A percentile compares a stretch with the other conserved stretches of the same genome.
Evolutionary conservation across 2,888 invertebrate species (phyloP).

Genomic region (Ophioninae sp.): DNA sequence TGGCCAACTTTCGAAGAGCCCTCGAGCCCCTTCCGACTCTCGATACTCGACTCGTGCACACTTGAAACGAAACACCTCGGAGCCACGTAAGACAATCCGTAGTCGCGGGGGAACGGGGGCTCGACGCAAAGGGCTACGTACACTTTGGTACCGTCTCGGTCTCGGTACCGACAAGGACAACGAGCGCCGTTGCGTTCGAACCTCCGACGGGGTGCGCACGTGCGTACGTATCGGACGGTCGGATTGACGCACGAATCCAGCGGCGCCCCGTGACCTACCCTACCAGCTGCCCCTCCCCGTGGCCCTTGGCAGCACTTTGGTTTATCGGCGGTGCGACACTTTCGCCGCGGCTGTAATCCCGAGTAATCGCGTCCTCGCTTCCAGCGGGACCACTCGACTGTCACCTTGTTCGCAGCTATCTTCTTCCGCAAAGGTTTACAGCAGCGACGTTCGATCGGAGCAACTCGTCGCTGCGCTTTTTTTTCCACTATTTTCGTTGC

Average conservation of each 20-base stretch:
- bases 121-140: slow-evolving; percentile 4
- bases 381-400: not conserved
- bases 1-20: not conserved
- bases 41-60: not conserved
- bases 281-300: not conserved
- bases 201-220: not conserved
- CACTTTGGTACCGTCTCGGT: not conserved
- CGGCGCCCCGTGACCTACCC: slow-evolving; percentile 4
- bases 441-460: not conserved
- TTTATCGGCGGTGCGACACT: not conserved
- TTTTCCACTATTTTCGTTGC: not conserved
- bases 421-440: not conserved
- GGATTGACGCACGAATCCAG: not conserved
- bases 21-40: not conserved
- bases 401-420: not conserved
- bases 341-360: not conserved
- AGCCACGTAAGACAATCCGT: not conserved
- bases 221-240: not conserved
- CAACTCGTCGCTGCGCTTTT: not conserved
- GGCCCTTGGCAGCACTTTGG: not conserved
- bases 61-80: not conserved
- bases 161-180: not conserved
- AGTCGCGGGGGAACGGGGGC: not conserved
- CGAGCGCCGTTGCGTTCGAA: not conserved
- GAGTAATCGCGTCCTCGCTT: not conserved